Base-by-base conservation (phyloP, 2,113 vertebrate species). In the Benitochromis conjunctus region DNA sequence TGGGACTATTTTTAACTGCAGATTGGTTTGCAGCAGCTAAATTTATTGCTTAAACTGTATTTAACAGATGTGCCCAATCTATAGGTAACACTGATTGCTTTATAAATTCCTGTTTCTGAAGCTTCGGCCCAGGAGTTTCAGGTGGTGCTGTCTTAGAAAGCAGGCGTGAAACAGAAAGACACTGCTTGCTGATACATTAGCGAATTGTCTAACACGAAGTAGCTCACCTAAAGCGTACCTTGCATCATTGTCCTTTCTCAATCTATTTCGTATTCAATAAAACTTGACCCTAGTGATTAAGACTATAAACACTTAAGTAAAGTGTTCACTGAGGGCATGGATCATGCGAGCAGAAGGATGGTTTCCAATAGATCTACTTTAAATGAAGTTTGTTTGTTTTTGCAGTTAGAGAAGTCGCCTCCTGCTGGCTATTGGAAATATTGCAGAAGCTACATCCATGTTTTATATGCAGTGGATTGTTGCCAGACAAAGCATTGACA, bases 351-450 rank as follows among this genome's bases (percentile, higher is more conserved):
- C 26, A 46, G 21, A 71, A 46, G 21, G 7, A 7, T 46, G 14
- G 66, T 41, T 71, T 71, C 7, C 3, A 0, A 34, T 76, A 34
- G 71, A 34, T 12, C 48, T 31, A 29, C 69, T 29, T 12, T 76
- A 53, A 6, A 76, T 51, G 3, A 31, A 31, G 46, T 31, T 19
- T 76, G 26, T 46, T 51, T 51, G 24, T 51, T 5, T 74, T 31
- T 51, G 71, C 46, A n/a, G 43, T 31, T 5, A 31, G 71, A 76
- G 26, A 76, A 31, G 10, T 53, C 26, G 11, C 46, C 46, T n/a
- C 46, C 71, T 76, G 71, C 16, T 74, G 43, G 24, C 29, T 48
- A 31, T 51, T 76, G 26, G 69, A 51, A 76, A 76, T 76, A 76
- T 19, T 76, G 16, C 43, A 51, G 71, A 53, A 5, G 24, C 16